These are phyloP conservation scores for Sycophaga agraensis DNA, from an alignment of 1,140 invertebrate genomes.

Conservation along the genomic window DNA sequence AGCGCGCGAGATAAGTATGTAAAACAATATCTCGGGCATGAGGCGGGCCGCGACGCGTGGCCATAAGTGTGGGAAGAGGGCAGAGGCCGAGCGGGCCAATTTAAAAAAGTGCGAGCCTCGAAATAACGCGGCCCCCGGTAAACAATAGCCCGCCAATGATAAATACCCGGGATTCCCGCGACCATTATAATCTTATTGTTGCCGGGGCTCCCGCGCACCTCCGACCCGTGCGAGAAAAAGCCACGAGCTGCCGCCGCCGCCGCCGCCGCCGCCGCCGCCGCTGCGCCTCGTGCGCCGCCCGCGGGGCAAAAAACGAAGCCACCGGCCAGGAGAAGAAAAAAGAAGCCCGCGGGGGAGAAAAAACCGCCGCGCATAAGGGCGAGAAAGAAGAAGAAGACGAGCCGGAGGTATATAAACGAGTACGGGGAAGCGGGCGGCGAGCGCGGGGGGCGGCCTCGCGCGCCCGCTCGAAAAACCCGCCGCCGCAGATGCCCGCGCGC, in stretches of 20 bases:
- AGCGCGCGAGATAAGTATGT: constrained; percentile 12
- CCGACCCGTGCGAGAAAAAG: neutral
- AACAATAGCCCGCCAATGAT: constrained; percentile 52
- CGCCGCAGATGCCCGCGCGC: constrained; percentile 47
- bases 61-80: constrained; percentile 10
- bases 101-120: neutral
- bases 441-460: constrained; percentile 17
- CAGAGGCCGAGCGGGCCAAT: neutral
- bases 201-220: constrained; percentile 42
- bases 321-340: neutral
- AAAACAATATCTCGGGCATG: constrained; percentile 22
- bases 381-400: constrained; percentile 35
- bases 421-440: constrained; percentile 48
- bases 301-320: constrained; percentile 17
- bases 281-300: constrained; percentile 17
- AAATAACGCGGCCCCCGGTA: constrained; percentile 38
- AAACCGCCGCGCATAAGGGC: constrained; percentile 9
- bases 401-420: constrained; percentile 52
- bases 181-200: constrained; percentile 58
- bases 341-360: neutral
- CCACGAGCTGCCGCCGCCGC: constrained; percentile 41
- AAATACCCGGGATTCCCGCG: constrained; percentile 49
- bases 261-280: constrained; percentile 36
- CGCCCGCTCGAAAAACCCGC: constrained; percentile 33
- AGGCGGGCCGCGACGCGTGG: neutral